These are phyloP conservation scores for Pocillopora grandis DNA, from an alignment of 92 coral and sea anemone species.

Conservation along the genomic window DNA sequence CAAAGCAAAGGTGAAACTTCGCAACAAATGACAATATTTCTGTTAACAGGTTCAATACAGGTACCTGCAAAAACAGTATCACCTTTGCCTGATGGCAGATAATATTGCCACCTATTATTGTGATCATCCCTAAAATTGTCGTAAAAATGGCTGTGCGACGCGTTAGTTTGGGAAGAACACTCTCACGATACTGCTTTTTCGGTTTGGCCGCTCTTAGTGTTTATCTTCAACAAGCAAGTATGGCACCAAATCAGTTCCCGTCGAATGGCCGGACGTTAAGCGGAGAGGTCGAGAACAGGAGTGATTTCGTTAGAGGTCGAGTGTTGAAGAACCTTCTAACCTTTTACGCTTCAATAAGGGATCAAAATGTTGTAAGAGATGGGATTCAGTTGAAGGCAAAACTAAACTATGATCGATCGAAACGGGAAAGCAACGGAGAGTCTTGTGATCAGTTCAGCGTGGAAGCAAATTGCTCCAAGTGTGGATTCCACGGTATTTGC, in stretches of 20 bases:
- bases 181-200: neutral
- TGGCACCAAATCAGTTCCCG: neutral
- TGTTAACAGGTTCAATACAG: neutral
- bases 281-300: neutral
- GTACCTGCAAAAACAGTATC: neutral
- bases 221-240: neutral
- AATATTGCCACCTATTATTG: neutral
- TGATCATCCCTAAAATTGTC: neutral
- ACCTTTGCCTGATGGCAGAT: neutral
- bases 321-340: neutral
- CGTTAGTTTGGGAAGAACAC: neutral
- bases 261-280: neutral
- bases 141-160: neutral
- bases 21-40: neutral
- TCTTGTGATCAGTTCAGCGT: slow-evolving; percentile 62
- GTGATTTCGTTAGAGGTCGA: neutral
- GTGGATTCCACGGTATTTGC: slow-evolving; percentile 80
- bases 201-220: neutral
- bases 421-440: neutral
- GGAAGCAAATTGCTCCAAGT: slow-evolving; percentile 68
- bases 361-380: slow-evolving; percentile 23
- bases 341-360: neutral
- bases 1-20: too few relatives aligned
- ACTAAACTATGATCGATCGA: too few relatives aligned
- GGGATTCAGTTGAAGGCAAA: neutral